Conservation (phyloP, 2,888 invertebrate species). For the Mimumesa dahlbomi region DNA sequence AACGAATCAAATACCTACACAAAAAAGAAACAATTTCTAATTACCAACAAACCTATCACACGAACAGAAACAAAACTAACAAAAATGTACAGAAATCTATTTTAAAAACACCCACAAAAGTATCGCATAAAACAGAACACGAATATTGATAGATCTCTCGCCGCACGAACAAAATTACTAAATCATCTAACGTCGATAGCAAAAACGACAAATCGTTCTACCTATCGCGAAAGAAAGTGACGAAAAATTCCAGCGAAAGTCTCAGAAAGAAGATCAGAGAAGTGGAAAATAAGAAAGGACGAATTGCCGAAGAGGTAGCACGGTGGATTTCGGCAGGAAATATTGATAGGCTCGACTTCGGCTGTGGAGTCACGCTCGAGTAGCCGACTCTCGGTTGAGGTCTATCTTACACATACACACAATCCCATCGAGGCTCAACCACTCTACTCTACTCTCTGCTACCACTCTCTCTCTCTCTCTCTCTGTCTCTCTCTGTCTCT, state of each 20-base stretch:
- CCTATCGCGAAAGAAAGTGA: background rate
- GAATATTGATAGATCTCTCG: too few relatives aligned
- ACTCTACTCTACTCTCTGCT: slow-evolving; percentile 29
- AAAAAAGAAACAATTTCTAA: too few relatives aligned
- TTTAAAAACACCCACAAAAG: too few relatives aligned
- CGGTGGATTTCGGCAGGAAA: slow-evolving; percentile 75
- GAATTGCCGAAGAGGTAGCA: slow-evolving; percentile 57
- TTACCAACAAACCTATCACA: too few relatives aligned
- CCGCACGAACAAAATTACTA: too few relatives aligned
- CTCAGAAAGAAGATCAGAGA: background rate
- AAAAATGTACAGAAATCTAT: too few relatives aligned
- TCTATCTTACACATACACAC: slow-evolving; percentile 69
- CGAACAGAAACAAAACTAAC: too few relatives aligned
- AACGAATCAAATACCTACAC: too few relatives aligned
- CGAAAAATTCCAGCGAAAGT: background rate
- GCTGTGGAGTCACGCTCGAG: slow-evolving; percentile 80
- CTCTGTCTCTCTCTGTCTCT: slow-evolving; percentile 35
- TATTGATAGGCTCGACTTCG: slow-evolving; percentile 79
- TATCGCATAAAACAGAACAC: too few relatives aligned
- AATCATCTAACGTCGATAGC: too few relatives aligned
- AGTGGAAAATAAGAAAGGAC: slow-evolving; percentile 44
- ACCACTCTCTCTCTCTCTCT: slow-evolving; percentile 50
- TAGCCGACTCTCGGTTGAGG: slow-evolving; percentile 75
- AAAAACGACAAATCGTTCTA: too few relatives aligned
- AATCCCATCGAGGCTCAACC: slow-evolving; percentile 32